These are phyloP conservation scores for Aphyosemion australe DNA, from an alignment of 2,113 vertebrate genomes.

Conservation along the genomic window DNA sequence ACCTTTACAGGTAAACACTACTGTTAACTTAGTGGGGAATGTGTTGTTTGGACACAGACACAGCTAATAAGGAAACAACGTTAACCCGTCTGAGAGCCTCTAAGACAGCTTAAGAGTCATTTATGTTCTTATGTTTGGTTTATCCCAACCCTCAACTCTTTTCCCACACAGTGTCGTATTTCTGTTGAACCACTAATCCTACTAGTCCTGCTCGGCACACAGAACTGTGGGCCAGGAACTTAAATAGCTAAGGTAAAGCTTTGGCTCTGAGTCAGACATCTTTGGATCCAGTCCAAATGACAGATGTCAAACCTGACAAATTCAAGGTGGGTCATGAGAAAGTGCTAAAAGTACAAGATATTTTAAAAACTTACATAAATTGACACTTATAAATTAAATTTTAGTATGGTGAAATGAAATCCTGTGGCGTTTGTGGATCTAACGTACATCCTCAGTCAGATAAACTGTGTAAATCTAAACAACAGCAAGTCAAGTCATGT, in stretches of 20 bases:
- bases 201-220: neutral
- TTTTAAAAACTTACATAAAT: too few relatives aligned
- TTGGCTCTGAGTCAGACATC: constrained; percentile 25
- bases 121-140: neutral
- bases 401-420: neutral
- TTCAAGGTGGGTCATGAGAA: constrained; percentile 49
- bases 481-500: neutral
- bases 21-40: neutral
- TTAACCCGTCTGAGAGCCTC: neutral
- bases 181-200: constrained; percentile 9
- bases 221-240: neutral
- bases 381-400: neutral
- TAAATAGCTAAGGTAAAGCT: constrained; percentile 4
- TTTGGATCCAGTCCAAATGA: constrained; percentile 21
- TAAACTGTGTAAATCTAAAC: neutral
- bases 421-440: neutral
- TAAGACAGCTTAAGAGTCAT: constrained; percentile 1
- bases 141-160: neutral
- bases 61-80: neutral
- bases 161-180: neutral
- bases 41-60: neutral
- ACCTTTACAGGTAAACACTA: neutral
- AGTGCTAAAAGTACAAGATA: neutral
- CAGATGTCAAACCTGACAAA: constrained; percentile 8
- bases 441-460: neutral